Percentiles rank a stretch among this genome's conserved stretches.
These are phyloP conservation scores for Campylorhamphus procurvoides DNA, from an alignment of 2,113 vertebrate species.

Conservation along the genomic window DNA sequence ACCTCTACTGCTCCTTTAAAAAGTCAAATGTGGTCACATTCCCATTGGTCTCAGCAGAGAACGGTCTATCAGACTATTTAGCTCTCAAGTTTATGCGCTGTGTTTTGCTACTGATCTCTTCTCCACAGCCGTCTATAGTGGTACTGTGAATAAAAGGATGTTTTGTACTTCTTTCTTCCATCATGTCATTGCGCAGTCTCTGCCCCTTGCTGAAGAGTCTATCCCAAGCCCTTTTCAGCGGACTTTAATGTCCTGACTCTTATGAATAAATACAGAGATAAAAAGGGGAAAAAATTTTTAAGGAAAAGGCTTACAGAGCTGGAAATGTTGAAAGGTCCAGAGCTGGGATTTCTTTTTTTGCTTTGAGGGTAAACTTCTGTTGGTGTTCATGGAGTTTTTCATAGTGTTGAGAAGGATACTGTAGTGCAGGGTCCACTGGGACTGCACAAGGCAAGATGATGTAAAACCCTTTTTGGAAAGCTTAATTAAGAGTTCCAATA, in stretches of 20 bases:
- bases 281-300: background rate
- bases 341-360: background rate
- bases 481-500: background rate
- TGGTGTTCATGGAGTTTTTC: background rate
- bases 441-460: background rate
- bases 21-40: background rate
- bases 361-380: background rate
- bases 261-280: background rate
- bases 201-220: background rate
- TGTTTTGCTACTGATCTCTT: background rate
- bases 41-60: background rate
- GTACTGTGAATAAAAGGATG: background rate
- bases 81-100: background rate
- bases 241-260: background rate
- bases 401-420: background rate
- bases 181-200: background rate
- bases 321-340: background rate
- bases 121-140: background rate
- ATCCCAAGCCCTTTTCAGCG: background rate
- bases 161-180: background rate
- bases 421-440: background rate
- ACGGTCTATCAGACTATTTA: background rate
- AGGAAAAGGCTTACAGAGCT: background rate
- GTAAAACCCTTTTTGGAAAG: background rate
- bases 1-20: background rate